phyloP scores from a whole-genome alignment of 2,113 vertebrate genomes.

The Ranitomeya imitator region DNA sequence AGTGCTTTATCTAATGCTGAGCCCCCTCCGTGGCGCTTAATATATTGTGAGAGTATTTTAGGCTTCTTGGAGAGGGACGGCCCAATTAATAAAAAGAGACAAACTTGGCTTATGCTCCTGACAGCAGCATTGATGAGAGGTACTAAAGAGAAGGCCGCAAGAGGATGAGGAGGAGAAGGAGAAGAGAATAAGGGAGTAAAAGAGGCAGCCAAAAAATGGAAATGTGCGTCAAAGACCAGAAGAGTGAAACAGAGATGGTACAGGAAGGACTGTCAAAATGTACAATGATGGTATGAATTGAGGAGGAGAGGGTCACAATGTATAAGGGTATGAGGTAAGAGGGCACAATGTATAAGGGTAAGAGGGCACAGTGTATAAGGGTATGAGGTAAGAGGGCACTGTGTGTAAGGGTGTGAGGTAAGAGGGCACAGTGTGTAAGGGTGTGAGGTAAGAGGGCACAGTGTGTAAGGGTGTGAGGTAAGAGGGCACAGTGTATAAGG shows the following conservation, averaged over 20 bases:
- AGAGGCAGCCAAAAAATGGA: not conserved
- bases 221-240: not conserved
- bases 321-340: not conserved
- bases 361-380: not conserved
- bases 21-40: not conserved
- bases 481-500: not conserved
- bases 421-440: not conserved
- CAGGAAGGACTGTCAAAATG: not conserved
- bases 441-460: not conserved
- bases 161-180: too few species aligned
- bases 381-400: not conserved
- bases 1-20: not conserved
- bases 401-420: not conserved
- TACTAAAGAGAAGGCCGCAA: not conserved
- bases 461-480: not conserved
- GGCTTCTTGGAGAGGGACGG: not conserved
- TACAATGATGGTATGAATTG: not conserved
- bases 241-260: not conserved
- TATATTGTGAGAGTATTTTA: not conserved
- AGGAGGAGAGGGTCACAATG: not conserved
- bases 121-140: not conserved
- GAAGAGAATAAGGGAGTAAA: not conserved
- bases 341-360: not conserved
- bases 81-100: constrained; percentile 23
- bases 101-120: not conserved